Evolutionary conservation across 2,113 vertebrate genomes (phyloP), one percentile per base, ranked within the genome.

Genomic region (Syrrhaptes paradoxus): DNA sequence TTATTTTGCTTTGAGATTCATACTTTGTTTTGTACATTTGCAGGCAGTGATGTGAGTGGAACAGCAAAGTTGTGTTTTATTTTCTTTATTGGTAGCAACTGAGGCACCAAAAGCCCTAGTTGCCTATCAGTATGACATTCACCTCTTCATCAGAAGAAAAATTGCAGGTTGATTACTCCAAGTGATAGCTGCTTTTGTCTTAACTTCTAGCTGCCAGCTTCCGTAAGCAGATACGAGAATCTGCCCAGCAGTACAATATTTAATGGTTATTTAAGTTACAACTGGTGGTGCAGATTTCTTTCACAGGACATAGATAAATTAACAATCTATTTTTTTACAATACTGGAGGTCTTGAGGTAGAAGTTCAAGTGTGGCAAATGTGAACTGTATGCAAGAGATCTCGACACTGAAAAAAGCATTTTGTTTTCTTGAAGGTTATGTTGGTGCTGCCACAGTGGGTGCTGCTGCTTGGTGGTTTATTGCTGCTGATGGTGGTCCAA

Each of bases 381-480:
- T 41, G 41, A 41, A 13, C 41, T 41, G 13, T 41, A 41, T 13
- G 41, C 41, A 41, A 4, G 11, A 13, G 41, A 13, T 94, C 29
- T 13, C 49, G 43, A 22, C 0, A 5, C 32, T 90, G 59, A 97
- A 55, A 54, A 75, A 49, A 61, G 4, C 22, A 11, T 8, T 87
- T 83, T 80, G 16, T 77, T 90, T 57, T n/a, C 52, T 29, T 17
- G 34, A 96, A 99, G 99, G 99, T 95, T 99, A 99, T 0, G 99
- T 99, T 52, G 99, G 99, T 11, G 99, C 99, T 91, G 99, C 99
- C 66, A 99, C 99, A 4, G 99, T 99, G 92, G 99, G 99, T 94
- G 99, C 99, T 73, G 99, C 99, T 78, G 99, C 99, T 6, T 99
- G 99, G 99, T 99, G 99, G 99, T 99, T 99, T 85, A 98, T 98